Base-by-base conservation (phyloP, 2,888 invertebrate species). In the Drosophila dives region DNA sequence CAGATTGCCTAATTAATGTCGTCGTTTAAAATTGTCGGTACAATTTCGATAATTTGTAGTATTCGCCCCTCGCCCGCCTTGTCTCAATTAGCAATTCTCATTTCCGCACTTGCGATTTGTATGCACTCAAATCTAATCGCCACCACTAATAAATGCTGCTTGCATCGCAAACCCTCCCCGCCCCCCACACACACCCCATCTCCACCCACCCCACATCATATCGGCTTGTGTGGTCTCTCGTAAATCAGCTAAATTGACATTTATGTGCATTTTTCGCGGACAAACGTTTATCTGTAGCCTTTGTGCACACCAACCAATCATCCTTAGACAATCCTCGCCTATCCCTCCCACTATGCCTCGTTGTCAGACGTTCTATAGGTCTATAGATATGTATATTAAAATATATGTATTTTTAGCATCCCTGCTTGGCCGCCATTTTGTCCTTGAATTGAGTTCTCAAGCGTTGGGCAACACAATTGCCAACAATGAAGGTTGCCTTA, bases 1-100 rank as follows among this genome's bases (percentile, higher is more conserved):
- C 83, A 84, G 34, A 15, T 45, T 77, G 89, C 83, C 83, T 86
- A 89, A 86, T 84, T 89, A 81, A 64, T 71, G 77, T 70, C 77
- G 59, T 63, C 68, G 62, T 71, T 78, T 60, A 26, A 64, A 50
- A 59, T 53, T 26, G 55, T 55, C 48, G 62, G 75, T 49, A 49
- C 72, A 65, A 64, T 79, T 72, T 86, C 71, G 68, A 80, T 82
- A 56, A 78, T 73, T 87, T 61, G 15, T 73, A 53, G 45, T 48
- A 59, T 60, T 51, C 15, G 20, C 2, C 53, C 36, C 26, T 4
- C 40, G 29, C 8, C 38, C 48, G 11, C 54, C 62, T 58, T 54
- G 55, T 53, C 66, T 77, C 86, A 88, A 83, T 83, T 88, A 85
- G 74, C 81, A 64, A 64, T 63, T 45, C 15, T 49, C 38, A 72